Conservation (phyloP, 53 echinoderm and acorn worm species). For the Echinarachnius parma region DNA sequence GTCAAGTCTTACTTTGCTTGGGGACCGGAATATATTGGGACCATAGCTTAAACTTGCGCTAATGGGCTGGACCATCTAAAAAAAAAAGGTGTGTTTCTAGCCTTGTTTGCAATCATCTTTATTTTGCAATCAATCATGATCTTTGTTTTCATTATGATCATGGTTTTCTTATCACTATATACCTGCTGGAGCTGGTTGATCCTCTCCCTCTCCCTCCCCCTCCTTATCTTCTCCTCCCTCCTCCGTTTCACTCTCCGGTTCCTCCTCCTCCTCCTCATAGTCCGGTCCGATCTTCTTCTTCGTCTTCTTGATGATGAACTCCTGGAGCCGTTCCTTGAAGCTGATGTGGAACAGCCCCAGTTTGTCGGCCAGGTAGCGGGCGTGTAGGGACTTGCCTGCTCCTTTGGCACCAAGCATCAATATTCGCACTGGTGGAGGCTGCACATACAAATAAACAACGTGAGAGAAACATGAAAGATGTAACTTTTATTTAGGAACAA, state of each 20-base stretch:
- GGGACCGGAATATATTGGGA: too few relatives aligned
- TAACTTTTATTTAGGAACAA: too few relatives aligned
- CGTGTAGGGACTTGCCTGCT: conserved; percentile 89
- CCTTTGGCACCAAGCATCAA: conserved; percentile 88
- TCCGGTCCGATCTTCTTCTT: conserved; percentile 98
- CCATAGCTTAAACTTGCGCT: too few relatives aligned
- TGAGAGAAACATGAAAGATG: conserved; percentile 3
- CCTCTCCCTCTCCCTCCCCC: background rate
- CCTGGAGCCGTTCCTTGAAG: conserved; percentile 98
- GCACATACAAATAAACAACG: too few relatives aligned
- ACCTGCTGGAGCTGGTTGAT: conserved; percentile 1
- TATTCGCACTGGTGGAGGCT: conserved; percentile 91
- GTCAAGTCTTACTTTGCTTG: background rate
- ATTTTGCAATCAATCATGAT: too few relatives aligned
- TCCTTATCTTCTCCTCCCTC: conserved; percentile 43
- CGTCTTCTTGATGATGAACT: conserved; percentile 95
- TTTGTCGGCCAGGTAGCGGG: conserved; percentile 80
- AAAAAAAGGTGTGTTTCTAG: too few relatives aligned
- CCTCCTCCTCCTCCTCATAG: conserved; percentile 95
- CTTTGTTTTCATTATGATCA: too few relatives aligned
- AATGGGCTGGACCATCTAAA: too few relatives aligned
- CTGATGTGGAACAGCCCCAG: conserved; percentile 97
- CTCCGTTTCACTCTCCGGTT: conserved; percentile 79
- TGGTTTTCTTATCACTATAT: too few relatives aligned
- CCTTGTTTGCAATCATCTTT: too few relatives aligned